These are phyloP conservation scores for Melipona beecheii DNA, from an alignment of 2,888 invertebrate genomes.

Conservation along the genomic window DNA sequence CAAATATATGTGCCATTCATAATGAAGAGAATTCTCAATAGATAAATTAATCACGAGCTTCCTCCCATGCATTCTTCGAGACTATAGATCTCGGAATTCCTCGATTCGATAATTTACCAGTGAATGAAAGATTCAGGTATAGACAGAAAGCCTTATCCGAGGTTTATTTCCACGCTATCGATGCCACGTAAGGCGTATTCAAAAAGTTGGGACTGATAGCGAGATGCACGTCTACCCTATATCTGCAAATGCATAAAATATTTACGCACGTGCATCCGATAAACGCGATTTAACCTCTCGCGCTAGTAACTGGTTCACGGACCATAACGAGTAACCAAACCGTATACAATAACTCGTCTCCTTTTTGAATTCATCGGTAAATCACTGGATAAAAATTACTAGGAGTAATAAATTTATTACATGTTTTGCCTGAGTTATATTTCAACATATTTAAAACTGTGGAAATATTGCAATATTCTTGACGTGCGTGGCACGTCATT, in stretches of 20 bases:
- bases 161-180: slow-evolving; percentile 31
- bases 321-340: no score
- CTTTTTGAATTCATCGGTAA: no score
- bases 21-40: slow-evolving; percentile 54
- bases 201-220: no score
- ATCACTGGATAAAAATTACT: no score
- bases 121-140: slow-evolving; percentile 55
- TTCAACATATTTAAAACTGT: no score
- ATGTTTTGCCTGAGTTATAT: no score
- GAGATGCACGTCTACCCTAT: no score
- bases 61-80: slow-evolving; percentile 41
- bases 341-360: no score
- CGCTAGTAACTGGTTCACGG: no score
- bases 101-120: slow-evolving; percentile 55
- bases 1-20: slow-evolving; percentile 65
- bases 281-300: background rate
- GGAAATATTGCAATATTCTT: no score
- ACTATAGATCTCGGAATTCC: slow-evolving; percentile 57
- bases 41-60: slow-evolving; percentile 64
- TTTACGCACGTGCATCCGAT: background rate
- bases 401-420: no score
- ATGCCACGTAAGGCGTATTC: background rate
- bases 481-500: background rate
- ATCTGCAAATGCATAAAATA: background rate
- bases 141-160: slow-evolving; percentile 16